Evolutionary conservation across 2,888 invertebrate genomes (phyloP), one percentile per base, ranked within the genome.

Genomic region (Drosophila infuscata): DNA sequence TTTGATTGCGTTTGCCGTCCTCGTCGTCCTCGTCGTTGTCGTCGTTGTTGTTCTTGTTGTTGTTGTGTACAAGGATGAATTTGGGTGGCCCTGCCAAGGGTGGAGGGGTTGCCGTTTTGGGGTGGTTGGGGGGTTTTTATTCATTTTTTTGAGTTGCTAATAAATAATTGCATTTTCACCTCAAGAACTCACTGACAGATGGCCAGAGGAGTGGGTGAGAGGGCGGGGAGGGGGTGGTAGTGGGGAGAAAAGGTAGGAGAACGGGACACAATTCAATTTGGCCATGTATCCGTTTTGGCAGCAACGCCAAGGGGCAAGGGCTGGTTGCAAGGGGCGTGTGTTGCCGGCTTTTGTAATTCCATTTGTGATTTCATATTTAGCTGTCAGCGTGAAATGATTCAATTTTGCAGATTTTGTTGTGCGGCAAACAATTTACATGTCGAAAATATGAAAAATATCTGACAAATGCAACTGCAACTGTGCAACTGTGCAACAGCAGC

Each of bases 131-230:
- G 25, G 38, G 17, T 57, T 67, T 60, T 69, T 52, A 25, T 25
- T 32, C 32, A 43, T 41, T 32, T 70, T 51, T 61, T 62, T 41
- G 61, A 73, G 48, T 64, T 70, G 75, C 86, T 89, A 88, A 89
- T 85, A 85, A 89, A 85, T 85, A 85, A 85, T 85, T 85, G 90
- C 85, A 85, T 89, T 85, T 89, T 89, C 85, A 89, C 85, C 85
- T 85, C 85, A 85, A 89, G 90, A 83, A 83, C 90, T 67, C 81
- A 88, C 75, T 80, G 85, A 89, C 83, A 89, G 81, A 82, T 76
- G 73, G 61, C 53, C 60, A 48, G 17, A 29, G 32, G 12, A 30
- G 60, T 20, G 49, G 20, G 41, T 32, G 17, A 8, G 49, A 3
- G 48, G n/a, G n/a, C 17, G 9, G 30, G 4, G 48, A 20, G 25